Conservation (phyloP, 1,140 invertebrate species). For the Nasonia vitripennis region DNA sequence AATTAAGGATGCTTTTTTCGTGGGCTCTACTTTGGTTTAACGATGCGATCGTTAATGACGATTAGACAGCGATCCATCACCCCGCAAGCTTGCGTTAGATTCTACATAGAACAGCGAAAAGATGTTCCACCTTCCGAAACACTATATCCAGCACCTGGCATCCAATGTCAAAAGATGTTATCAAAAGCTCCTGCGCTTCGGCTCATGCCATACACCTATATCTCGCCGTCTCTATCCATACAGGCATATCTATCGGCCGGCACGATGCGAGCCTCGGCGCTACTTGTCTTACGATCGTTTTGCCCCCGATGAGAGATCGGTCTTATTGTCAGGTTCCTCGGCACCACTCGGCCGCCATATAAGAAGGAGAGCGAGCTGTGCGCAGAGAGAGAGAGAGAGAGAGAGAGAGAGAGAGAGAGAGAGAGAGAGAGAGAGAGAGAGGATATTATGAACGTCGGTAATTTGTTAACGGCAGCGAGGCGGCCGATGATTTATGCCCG, state of each 20-base stretch:
- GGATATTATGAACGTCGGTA: constrained; percentile 41
- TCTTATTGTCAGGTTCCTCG: constrained; percentile 31
- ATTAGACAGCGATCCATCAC: too few relatives aligned
- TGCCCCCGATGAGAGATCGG: constrained; percentile 44
- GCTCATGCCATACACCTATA: background rate
- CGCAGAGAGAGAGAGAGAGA: background rate
- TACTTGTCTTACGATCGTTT: constrained; percentile 54
- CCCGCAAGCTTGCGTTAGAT: too few relatives aligned
- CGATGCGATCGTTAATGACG: too few relatives aligned
- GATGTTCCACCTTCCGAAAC: too few relatives aligned
- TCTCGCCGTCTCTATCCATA: background rate
- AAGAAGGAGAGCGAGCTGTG: background rate
- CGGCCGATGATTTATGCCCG: constrained; percentile 27
- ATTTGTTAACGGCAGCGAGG: constrained; percentile 42
- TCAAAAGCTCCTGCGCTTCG: background rate
- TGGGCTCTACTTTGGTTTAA: too few relatives aligned
- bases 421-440: background rate
- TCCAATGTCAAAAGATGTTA: constrained; percentile 28
- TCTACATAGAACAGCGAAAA: too few relatives aligned
- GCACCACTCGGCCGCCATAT: background rate
- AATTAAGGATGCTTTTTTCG: background rate
- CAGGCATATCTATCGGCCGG: background rate
- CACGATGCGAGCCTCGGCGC: constrained; percentile 6
- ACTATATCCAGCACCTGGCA: constrained; percentile 1
- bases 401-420: background rate